Percentiles rank a stretch among this genome's conserved stretches.
Conservation (phyloP, 1,140 invertebrate genomes). For the Tetramorium parvispinum region DNA sequence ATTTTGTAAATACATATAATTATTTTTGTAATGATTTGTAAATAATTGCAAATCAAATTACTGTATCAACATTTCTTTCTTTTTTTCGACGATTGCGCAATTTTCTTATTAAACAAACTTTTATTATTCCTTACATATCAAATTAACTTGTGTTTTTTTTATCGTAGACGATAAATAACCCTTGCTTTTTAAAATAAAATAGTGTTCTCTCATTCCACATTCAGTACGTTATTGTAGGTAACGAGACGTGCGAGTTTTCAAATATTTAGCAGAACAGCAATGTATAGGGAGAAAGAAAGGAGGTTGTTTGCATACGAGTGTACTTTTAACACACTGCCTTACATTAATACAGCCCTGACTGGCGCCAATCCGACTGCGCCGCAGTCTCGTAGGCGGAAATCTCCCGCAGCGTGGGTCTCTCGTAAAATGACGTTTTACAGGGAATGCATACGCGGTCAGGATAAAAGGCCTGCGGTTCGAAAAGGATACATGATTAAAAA, state of each 20-base stretch:
- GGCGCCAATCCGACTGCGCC: constrained; percentile 72
- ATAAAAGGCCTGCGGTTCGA: background rate
- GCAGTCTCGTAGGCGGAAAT: constrained; percentile 68
- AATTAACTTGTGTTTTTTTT: background rate
- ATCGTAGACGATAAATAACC: background rate
- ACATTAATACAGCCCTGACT: constrained; percentile 65
- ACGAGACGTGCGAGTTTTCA: background rate
- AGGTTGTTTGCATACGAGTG: constrained; percentile 35
- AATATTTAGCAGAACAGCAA: constrained; percentile 21
- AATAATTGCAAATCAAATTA: background rate
- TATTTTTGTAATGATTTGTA: background rate
- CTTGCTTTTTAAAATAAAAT: background rate
- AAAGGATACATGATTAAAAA: background rate
- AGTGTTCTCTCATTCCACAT: background rate
- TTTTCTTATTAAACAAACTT: background rate
- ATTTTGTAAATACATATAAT: too few species aligned
- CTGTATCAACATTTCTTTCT: background rate
- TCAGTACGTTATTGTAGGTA: background rate
- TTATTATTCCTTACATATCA: background rate
- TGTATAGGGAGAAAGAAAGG: background rate
- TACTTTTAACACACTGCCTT: constrained; percentile 52
- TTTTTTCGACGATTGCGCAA: background rate
- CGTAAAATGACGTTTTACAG: constrained; percentile 41
- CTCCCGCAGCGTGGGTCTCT: constrained; percentile 18
- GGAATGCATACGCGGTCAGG: background rate